These are phyloP conservation scores for Mus pahari DNA, from an alignment of 2,113 vertebrate species.

Conservation along the genomic window DNA sequence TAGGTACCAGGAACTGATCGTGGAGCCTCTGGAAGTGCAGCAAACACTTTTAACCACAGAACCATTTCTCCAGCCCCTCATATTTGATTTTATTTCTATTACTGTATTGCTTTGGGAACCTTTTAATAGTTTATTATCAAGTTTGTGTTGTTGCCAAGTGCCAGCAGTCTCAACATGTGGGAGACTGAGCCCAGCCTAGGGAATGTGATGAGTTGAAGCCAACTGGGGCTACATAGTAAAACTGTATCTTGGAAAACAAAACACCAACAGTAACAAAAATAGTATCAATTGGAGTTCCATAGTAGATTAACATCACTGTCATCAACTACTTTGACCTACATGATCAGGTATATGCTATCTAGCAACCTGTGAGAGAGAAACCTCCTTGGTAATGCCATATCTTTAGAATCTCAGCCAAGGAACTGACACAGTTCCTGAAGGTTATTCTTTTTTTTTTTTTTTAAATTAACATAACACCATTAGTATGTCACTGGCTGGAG, in stretches of 20 bases:
- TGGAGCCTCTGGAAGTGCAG: neutral
- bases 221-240: no score
- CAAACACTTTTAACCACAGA: neutral
- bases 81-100: constrained; percentile 18
- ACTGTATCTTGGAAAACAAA: neutral
- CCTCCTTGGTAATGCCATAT: neutral
- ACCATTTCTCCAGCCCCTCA: neutral
- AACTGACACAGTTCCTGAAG: neutral
- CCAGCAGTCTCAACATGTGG: neutral
- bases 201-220: neutral
- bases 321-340: neutral
- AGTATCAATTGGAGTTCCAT: neutral
- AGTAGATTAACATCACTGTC: neutral
- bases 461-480: neutral
- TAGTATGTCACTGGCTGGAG: neutral
- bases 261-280: neutral
- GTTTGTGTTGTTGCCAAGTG: neutral
- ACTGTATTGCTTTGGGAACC: neutral
- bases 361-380: neutral
- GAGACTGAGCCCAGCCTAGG: neutral
- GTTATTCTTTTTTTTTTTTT: neutral
- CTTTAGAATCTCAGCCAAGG: neutral
- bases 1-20: neutral
- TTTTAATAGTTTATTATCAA: neutral
- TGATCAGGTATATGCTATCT: neutral